Evolutionary conservation across 2,888 invertebrate genomes (phyloP), one percentile per base, ranked within the genome.

Genomic region (Papilio gigon): DNA sequence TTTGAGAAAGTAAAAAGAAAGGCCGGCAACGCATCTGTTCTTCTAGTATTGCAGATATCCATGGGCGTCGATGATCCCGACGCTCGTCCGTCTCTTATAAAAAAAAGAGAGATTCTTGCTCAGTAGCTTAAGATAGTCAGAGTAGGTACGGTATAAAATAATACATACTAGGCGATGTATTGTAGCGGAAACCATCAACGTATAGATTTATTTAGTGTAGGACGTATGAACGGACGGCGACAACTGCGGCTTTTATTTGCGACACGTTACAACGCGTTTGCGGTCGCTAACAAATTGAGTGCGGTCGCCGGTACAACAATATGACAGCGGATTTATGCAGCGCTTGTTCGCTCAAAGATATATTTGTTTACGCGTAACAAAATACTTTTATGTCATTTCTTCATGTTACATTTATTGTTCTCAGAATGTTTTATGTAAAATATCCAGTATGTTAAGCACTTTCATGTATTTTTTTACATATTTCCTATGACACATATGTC

Each of bases 221-320:
- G 25, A 22, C 59, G 35, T 37, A 59, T 37, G 59, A 37, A 59
- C 58, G 58, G 17, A 58, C 37, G 30, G 53, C 53, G 59, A 59
- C 59, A 25, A 59, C 33, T 64, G 50, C 35, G 25, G 50, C 30
- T 64, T 64, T 64, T 37, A 64, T 53, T 40, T 33, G 63, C 53
- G 65, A 65, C 56, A 56, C 56, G 27, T 56, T 56, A 56, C 56
- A 65, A 50, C 27, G 20, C 40, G 65, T 65, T 56, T 65, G 56
- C 14, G 65, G 65, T 40, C 27, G 56, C 35, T 40, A 56, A 65
- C 56, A 56, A 65, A 65, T 56, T 56, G 25, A 56, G 40, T 40
- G 65, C 56, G 40, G 27, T 30, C 40, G 40, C 17, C 22, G 12
- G 27, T 56, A 40, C 40, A 40, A 65, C 56, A 42, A 35, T 56